Percentiles rank a stretch among this genome's conserved stretches.
Conservation (phyloP, 2,888 invertebrate species). For the Pecten maximus region DNA sequence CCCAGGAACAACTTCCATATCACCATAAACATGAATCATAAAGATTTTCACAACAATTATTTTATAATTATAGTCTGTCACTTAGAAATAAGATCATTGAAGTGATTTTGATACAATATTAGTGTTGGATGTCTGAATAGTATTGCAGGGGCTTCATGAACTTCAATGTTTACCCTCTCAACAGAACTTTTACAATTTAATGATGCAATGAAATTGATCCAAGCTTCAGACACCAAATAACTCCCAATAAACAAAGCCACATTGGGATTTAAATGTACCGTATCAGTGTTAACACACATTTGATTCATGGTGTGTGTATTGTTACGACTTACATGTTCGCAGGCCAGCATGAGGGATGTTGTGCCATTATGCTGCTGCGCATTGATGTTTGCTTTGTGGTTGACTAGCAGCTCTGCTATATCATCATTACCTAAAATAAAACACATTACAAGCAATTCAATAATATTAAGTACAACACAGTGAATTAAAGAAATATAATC, state of each 20-base stretch:
- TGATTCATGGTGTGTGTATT: neutral
- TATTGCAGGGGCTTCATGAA: neutral
- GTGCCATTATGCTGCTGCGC: constrained; percentile 75
- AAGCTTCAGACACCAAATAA: neutral
- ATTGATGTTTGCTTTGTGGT: constrained; percentile 77
- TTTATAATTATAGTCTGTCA: too few relatives aligned
- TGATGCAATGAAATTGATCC: neutral
- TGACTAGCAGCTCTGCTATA: constrained; percentile 76
- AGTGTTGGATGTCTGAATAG: neutral
- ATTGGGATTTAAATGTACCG: neutral
- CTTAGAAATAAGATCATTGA: too few relatives aligned
- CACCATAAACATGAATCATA: too few relatives aligned
- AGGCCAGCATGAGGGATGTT: constrained; percentile 80
- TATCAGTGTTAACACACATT: constrained; percentile 1
- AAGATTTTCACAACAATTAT: too few relatives aligned
- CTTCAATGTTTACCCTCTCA: neutral
- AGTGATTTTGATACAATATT: too few relatives aligned
- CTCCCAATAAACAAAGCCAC: neutral
- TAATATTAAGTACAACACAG: constrained; percentile 17
- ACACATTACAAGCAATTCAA: constrained; percentile 15
- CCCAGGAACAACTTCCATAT: too few relatives aligned
- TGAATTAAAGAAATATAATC: constrained; percentile 28
- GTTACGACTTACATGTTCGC: constrained; percentile 54
- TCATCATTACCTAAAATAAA: constrained; percentile 74
- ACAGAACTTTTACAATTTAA: neutral